Percentiles rank a stretch among this genome's conserved stretches.
Conservation (phyloP, 2,797 vertebrate genomes). For the Darevskia mixta region DNA sequence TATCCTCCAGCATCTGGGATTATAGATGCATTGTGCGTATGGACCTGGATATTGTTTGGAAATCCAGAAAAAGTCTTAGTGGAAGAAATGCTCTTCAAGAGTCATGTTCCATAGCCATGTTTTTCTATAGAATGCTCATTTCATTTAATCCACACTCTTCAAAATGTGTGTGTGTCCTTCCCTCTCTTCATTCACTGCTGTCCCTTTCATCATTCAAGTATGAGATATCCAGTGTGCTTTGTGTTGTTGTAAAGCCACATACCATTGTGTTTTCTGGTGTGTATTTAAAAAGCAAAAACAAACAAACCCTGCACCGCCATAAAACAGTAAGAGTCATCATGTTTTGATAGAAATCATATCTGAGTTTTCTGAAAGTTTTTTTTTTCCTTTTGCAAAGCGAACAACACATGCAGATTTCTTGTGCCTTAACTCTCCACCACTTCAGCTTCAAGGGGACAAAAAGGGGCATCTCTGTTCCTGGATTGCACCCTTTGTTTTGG, state of each 20-base stretch:
- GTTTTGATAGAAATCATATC: background rate
- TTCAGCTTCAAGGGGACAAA: background rate
- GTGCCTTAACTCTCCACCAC: background rate
- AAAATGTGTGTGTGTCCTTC: background rate
- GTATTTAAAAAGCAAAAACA: background rate
- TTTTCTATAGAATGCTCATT: background rate
- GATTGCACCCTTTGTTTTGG: background rate
- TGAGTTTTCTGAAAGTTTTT: background rate
- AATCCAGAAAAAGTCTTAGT: no score
- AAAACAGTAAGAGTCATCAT: background rate
- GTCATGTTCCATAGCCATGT: background rate
- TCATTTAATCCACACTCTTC: background rate
- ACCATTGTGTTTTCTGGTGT: background rate
- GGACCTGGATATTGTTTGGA: no score
- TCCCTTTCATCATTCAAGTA: background rate
- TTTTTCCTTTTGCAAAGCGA: background rate
- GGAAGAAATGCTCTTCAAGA: background rate
- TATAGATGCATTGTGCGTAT: no score
- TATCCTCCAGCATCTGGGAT: background rate
- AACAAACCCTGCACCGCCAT: no score
- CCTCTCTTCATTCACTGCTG: background rate
- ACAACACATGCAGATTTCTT: background rate
- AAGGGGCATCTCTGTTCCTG: background rate
- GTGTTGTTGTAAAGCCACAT: background rate
- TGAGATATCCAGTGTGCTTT: background rate